Evolutionary conservation across 2,797 vertebrate species (phyloP).

Genomic region (Eleutherodactylus coqui): DNA sequence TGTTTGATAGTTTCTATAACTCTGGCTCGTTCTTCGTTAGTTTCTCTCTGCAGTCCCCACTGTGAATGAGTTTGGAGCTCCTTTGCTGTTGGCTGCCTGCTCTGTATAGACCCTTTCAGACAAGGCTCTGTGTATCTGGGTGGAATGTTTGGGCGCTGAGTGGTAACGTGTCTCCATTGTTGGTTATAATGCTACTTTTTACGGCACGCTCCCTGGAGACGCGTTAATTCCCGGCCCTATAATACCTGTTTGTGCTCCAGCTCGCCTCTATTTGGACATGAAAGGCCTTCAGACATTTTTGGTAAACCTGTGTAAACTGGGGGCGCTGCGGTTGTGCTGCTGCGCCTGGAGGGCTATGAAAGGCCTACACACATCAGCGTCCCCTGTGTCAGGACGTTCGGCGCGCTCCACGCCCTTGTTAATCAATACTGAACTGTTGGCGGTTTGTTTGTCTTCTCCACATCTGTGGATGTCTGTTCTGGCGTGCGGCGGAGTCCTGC

Average conservation of each 20-base stretch:
- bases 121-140: background rate
- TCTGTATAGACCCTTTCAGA: background rate
- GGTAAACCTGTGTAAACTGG: slow-evolving; percentile 38
- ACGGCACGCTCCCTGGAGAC: background rate
- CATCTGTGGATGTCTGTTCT: slow-evolving; percentile 44
- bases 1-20: no score
- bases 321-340: slow-evolving; percentile 1
- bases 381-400: slow-evolving; percentile 2
- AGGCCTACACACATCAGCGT: background rate
- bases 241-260: background rate
- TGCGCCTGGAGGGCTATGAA: background rate
- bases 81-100: no score
- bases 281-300: background rate
- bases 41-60: no score
- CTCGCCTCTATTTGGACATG: slow-evolving; percentile 23
- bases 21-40: no score
- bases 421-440: slow-evolving; percentile 43
- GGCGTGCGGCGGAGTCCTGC: background rate
- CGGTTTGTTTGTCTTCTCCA: slow-evolving; percentile 41
- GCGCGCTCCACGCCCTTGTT: slow-evolving; percentile 30
- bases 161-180: background rate
- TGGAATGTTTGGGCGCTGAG: background rate
- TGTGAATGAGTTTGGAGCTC: no score
- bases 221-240: background rate
- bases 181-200: background rate